Percentiles rank a stretch among this genome's conserved stretches.
These are phyloP conservation scores for Phalacrocorax aristotelis DNA, from an alignment of 2,113 vertebrate species.

Conservation along the genomic window DNA sequence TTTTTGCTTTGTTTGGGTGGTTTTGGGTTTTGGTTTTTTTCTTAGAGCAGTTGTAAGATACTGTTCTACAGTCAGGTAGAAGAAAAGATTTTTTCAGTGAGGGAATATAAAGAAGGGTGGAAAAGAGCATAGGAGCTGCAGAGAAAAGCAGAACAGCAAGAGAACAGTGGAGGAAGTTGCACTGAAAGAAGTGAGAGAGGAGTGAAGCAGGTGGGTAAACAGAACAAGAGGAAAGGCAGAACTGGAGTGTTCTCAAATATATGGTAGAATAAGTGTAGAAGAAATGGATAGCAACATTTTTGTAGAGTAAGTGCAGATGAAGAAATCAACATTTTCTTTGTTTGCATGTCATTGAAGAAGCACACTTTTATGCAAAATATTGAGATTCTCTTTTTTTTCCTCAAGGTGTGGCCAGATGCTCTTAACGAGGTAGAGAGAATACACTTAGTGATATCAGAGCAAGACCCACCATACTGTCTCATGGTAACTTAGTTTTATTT, in stretches of 20 bases:
- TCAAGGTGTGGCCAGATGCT: background rate
- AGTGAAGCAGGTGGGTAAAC: background rate
- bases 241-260: background rate
- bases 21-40: background rate
- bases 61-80: background rate
- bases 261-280: background rate
- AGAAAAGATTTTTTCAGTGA: background rate
- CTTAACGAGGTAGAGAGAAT: background rate
- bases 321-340: background rate
- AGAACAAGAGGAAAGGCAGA: background rate
- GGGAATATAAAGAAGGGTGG: background rate
- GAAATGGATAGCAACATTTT: background rate
- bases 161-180: background rate
- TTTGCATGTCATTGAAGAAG: background rate
- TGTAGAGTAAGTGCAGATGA: background rate
- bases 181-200: background rate
- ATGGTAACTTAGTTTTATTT: background rate
- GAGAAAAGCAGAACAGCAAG: background rate
- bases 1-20: background rate
- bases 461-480: background rate
- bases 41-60: background rate
- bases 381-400: background rate
- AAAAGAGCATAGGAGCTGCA: background rate
- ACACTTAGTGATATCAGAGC: background rate
- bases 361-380: background rate